Evolutionary conservation across 2,113 vertebrate genomes (phyloP), one percentile per base, ranked within the genome.

Genomic region (Nothocercus julius): DNA sequence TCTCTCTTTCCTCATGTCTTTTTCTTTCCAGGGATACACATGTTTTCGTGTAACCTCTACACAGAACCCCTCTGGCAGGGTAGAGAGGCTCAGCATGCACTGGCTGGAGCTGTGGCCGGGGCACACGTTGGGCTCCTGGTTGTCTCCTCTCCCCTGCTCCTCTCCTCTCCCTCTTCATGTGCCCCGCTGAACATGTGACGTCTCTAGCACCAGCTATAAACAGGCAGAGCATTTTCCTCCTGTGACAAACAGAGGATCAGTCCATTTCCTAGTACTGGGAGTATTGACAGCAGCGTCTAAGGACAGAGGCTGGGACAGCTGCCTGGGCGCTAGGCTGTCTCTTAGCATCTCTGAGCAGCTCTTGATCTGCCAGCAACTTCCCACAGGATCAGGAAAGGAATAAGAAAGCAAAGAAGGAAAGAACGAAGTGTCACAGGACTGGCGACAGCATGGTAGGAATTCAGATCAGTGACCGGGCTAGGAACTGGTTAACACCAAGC

Each of bases 111-210:
- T 38, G 38, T 2, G 2, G 20, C 51, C 28, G n/a, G 24, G 27
- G 6, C 0, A 0, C 1, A 6, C n/a, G 27, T 45, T 38, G 63
- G 47, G 42, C 38, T 67, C 19, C 68, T 3, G 1, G 15, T 24
- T 66, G 28, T 11, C 36, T 77, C 2, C 16, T 0, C 18, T 20
- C 18, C 56, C 24, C 51, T 47, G 25, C 45, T 67, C 6, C 67
- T 63, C 28, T 5, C 42, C 1, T 1, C 24, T 62, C 27, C 36
- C n/a, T 61, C 45, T 54, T 51, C 15, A 47, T 28, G 4, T 42
- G 13, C 53, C 2, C 0, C 3, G 14, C 9, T n/a, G 75, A 47
- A 18, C 28, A 58, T 49, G 12, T 62, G 51, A 42, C 7, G 5
- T 56, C 30, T 30, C 28, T 30, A 30, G 54, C 13, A 38, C 11